Evolutionary conservation across 2,113 vertebrate genomes (phyloP).

Genomic region (Brachyistius frenatus): DNA sequence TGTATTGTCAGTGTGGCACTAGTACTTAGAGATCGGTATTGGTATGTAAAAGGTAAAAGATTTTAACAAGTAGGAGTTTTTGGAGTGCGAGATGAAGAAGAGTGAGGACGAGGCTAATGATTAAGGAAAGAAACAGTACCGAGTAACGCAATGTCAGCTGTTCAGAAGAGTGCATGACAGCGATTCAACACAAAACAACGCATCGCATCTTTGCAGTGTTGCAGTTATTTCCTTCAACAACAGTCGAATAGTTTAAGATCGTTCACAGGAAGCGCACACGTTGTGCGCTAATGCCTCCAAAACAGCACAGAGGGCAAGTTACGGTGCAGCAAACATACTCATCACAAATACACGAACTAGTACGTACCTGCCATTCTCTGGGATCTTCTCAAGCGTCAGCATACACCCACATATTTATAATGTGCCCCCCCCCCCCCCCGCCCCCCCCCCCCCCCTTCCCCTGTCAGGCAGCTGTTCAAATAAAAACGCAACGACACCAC

Average conservation of each 20-base stretch:
- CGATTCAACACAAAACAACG: background rate
- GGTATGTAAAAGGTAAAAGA: no score
- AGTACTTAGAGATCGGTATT: no score
- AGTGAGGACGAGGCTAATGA: background rate
- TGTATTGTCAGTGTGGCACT: no score
- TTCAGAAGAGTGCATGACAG: background rate
- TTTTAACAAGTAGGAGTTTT: no score
- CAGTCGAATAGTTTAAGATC: background rate
- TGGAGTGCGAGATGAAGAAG: no score
- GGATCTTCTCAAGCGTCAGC: background rate
- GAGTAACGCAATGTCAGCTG: slow-evolving; percentile 42
- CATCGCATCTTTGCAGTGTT: background rate
- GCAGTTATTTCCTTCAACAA: slow-evolving; percentile 23
- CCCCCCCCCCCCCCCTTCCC: no score
- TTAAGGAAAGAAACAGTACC: slow-evolving; percentile 37
- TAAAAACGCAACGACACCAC: background rate
- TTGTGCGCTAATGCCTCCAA: background rate
- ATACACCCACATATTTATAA: background rate
- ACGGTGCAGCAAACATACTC: background rate
- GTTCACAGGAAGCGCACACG: slow-evolving; percentile 22
- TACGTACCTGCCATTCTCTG: slow-evolving; percentile 34
- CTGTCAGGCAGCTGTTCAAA: slow-evolving; percentile 14
- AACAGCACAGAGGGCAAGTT: background rate
- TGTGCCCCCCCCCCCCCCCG: no score
- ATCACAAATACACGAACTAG: background rate